Percentiles rank a stretch among this genome's conserved stretches.
phyloP scores from a whole-genome alignment of 2,797 vertebrate species.

The Muscicapa comitata region DNA sequence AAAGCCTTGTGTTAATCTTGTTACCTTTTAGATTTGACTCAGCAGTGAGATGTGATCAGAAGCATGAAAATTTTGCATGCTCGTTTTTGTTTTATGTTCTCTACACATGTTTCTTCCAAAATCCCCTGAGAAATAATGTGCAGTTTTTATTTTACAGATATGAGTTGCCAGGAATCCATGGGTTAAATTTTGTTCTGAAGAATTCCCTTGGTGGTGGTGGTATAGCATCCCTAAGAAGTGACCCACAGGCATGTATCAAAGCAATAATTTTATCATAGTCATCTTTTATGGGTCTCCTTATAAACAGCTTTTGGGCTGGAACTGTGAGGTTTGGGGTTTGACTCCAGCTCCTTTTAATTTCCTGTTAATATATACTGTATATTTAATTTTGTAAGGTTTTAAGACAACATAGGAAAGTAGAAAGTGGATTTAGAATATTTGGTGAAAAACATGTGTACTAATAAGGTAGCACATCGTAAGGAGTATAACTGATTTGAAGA shows the following conservation, averaged over 20 bases:
- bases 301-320: neutral
- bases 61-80: neutral
- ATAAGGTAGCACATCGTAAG: neutral
- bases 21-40: neutral
- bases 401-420: neutral
- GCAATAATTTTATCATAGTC: neutral
- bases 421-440: neutral
- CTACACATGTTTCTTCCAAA: neutral
- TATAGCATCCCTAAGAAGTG: conserved; percentile 84
- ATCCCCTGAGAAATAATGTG: neutral
- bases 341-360: neutral
- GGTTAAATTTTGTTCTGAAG: conserved; percentile 86
- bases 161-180: conserved; percentile 82
- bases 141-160: conserved; percentile 72
- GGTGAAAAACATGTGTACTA: neutral
- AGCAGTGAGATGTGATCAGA: neutral
- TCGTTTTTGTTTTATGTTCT: neutral
- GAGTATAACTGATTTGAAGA: neutral
- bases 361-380: neutral
- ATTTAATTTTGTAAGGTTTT: neutral
- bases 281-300: neutral
- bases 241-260: conserved; percentile 82
- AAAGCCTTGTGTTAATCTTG: neutral
- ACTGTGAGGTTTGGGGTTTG: neutral
- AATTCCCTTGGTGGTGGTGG: conserved; percentile 85